Percentiles rank a stretch among this genome's conserved stretches.
These are phyloP conservation scores for Papilio elwesi DNA, from an alignment of 2,888 invertebrate species.

Conservation along the genomic window DNA sequence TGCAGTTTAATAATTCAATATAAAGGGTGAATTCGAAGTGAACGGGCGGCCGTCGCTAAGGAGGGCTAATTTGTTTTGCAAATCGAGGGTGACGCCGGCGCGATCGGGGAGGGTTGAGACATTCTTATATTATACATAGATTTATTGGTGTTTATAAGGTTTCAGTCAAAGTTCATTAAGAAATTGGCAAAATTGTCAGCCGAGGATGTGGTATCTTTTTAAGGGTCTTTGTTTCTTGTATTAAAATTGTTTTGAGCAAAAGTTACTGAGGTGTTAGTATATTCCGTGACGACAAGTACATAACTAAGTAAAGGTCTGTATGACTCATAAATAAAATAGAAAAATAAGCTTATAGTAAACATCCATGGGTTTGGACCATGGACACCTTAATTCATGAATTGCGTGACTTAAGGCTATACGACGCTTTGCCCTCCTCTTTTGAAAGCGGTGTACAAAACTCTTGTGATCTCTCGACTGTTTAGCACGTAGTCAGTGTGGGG, in stretches of 20 bases:
- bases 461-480: constrained; percentile 9
- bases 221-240: too few relatives aligned
- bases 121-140: constrained; percentile 32
- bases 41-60: constrained; percentile 60
- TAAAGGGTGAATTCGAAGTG: constrained; percentile 27
- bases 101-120: constrained; percentile 52
- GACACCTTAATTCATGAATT: constrained; percentile 72
- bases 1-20: constrained; percentile 13
- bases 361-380: constrained; percentile 53
- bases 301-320: background rate
- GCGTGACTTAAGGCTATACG: constrained; percentile 70
- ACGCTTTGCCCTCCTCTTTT: constrained; percentile 25
- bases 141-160: constrained; percentile 48
- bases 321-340: background rate
- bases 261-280: too few relatives aligned
- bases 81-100: constrained; percentile 72
- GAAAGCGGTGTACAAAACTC: background rate
- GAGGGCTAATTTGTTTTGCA: constrained; percentile 79
- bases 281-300: too few relatives aligned
- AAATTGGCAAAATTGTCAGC: too few relatives aligned
- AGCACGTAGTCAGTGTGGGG: constrained; percentile 15
- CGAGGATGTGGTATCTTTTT: too few relatives aligned
- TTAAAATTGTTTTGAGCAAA: too few relatives aligned
- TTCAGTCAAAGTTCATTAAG: too few relatives aligned
- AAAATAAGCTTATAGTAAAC: constrained; percentile 8